These are phyloP conservation scores for Xiphophorus birchmanni DNA, from an alignment of 2,797 vertebrate species.

Conservation along the genomic window DNA sequence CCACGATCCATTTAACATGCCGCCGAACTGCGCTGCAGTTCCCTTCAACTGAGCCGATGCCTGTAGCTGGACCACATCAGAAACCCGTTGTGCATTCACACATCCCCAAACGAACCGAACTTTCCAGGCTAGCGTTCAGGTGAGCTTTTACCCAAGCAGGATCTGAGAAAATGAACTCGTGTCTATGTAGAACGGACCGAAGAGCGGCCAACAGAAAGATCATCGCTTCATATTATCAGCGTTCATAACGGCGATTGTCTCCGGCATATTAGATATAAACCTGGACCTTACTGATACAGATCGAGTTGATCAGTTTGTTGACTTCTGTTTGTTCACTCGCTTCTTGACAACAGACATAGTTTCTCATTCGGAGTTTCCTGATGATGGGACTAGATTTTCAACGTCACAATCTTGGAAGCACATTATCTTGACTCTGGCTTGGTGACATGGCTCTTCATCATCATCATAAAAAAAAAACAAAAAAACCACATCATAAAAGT, in stretches of 20 bases:
- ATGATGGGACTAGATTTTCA: background rate
- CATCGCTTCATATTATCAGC: background rate
- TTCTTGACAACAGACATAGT: background rate
- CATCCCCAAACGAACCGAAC: background rate
- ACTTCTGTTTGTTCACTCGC: background rate
- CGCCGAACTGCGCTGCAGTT: too few species aligned
- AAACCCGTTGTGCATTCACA: background rate
- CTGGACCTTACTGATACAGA: background rate
- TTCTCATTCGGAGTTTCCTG: background rate
- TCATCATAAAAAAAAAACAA: background rate
- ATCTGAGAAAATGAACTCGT: background rate
- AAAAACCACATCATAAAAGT: background rate
- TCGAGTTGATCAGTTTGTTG: background rate
- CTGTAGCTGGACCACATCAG: too few species aligned
- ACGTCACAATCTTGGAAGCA: background rate
- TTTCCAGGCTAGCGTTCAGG: too few species aligned
- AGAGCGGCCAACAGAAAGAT: background rate
- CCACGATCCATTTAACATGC: too few species aligned
- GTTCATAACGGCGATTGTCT: background rate
- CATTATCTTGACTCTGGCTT: background rate
- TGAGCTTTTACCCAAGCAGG: too few species aligned
- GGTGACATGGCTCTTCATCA: background rate
- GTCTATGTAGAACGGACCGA: too few species aligned
- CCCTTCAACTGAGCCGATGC: too few species aligned
- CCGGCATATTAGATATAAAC: background rate